A percentile compares a stretch with the other conserved stretches of the same genome.
Conservation (phyloP, 2,797 vertebrate genomes). For the Clarias laeviceps region DNA sequence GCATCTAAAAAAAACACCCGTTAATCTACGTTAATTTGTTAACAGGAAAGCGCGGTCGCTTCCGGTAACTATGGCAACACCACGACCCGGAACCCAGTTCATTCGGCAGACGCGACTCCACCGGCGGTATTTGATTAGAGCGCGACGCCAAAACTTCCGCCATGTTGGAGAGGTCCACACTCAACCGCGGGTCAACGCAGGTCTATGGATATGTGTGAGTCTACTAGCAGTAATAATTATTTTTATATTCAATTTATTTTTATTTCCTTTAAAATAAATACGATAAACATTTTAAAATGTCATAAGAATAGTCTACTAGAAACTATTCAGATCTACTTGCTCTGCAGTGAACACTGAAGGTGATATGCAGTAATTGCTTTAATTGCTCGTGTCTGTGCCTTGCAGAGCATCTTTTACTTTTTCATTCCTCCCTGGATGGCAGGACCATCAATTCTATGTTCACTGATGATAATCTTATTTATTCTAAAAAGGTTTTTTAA, state of each 20-base stretch:
- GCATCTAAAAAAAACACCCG: not conserved
- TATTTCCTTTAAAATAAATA: not conserved
- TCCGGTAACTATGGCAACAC: not conserved
- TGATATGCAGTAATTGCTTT: too few relatives aligned
- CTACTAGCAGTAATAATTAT: not conserved
- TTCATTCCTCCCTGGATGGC: too few relatives aligned
- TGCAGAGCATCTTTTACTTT: too few relatives aligned
- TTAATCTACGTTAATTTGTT: not conserved
- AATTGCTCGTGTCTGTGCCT: too few relatives aligned
- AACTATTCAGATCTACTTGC: too few relatives aligned
- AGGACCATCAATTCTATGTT: too few relatives aligned
- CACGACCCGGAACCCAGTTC: not conserved
- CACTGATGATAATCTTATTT: too few relatives aligned
- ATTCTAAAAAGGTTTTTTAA: too few relatives aligned
- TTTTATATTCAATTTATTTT: not conserved
- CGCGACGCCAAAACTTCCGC: not conserved
- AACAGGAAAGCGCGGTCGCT: not conserved
- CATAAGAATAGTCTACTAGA: too few relatives aligned
- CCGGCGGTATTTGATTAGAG: not conserved
- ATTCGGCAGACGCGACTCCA: not conserved
- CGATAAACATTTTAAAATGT: not conserved
- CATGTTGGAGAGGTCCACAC: not conserved
- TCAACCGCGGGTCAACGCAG: not conserved
- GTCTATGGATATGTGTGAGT: not conserved
- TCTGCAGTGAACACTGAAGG: too few relatives aligned